Evolutionary conservation across 1,140 invertebrate genomes (phyloP).

Genomic region (Drosophila kohkoa): DNA sequence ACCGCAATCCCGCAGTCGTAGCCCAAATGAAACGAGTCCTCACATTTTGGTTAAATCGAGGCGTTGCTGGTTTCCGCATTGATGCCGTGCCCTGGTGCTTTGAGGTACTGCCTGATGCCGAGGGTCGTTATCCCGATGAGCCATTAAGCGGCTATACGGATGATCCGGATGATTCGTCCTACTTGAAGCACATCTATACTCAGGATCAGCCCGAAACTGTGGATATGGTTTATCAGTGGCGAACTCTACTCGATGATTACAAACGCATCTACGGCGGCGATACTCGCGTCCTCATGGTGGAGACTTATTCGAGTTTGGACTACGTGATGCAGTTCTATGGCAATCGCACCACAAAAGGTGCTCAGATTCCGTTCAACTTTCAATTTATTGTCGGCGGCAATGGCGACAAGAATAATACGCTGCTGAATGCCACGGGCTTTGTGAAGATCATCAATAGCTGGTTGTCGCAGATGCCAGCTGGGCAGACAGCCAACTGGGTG

Average conservation of each 20-base stretch:
- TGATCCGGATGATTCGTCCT: slow-evolving; percentile 85
- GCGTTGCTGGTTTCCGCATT: slow-evolving; percentile 91
- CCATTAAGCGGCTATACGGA: slow-evolving; percentile 85
- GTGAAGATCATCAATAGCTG: slow-evolving; percentile 85
- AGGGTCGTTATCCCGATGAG: slow-evolving; percentile 87
- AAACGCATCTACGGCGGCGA: slow-evolving; percentile 80
- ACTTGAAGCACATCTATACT: slow-evolving; percentile 88
- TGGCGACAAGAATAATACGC: slow-evolving; percentile 82
- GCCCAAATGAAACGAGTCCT: slow-evolving; percentile 89
- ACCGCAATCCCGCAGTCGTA: slow-evolving; percentile 87
- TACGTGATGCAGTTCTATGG: slow-evolving; percentile 87
- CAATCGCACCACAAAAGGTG: slow-evolving; percentile 85
- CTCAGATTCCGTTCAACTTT: slow-evolving; percentile 88
- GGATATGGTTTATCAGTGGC: slow-evolving; percentile 87
- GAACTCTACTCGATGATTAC: slow-evolving; percentile 87
- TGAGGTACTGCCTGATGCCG: slow-evolving; percentile 85
- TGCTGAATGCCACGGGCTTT: slow-evolving; percentile 84
- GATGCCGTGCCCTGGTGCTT: slow-evolving; percentile 87
- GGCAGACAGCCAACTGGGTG: slow-evolving; percentile 86
- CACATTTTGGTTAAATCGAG: slow-evolving; percentile 90
- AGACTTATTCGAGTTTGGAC: slow-evolving; percentile 86
- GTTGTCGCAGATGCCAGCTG: slow-evolving; percentile 84
- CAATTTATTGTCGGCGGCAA: slow-evolving; percentile 84
- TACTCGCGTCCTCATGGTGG: slow-evolving; percentile 90
- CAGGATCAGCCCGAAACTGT: slow-evolving; percentile 87